These are phyloP conservation scores for Rhabditoides inermis DNA, from an alignment of 2,888 invertebrate genomes.

Conservation along the genomic window DNA sequence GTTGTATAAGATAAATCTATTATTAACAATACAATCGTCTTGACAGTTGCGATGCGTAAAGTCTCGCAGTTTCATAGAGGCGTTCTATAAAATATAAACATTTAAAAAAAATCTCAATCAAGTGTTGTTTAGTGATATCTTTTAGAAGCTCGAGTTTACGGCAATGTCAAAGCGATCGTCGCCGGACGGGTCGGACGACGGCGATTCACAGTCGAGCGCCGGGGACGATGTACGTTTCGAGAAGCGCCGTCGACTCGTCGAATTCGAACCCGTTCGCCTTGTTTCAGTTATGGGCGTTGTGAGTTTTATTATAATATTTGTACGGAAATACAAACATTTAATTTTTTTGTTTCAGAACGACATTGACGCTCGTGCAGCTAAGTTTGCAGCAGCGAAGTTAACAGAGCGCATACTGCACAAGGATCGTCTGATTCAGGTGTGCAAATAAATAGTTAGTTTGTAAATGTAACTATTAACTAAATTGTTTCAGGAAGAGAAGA, in stretches of 20 bases:
- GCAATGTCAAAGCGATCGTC: conserved; percentile 8
- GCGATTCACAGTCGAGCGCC: conserved; percentile 1
- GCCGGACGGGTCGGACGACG: conserved; percentile 3
- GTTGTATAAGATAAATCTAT: no score
- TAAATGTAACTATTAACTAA: no score
- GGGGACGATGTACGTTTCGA: neutral
- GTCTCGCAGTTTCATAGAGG: no score
- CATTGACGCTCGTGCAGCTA: conserved; percentile 20
- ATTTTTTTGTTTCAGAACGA: conserved; percentile 20
- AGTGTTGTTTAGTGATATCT: no score
- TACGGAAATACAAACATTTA: neutral
- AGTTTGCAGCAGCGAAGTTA: conserved; percentile 88
- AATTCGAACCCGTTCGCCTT: conserved; percentile 34
- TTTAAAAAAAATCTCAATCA: no score
- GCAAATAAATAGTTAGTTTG: no score
- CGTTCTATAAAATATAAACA: no score
- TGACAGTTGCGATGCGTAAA: no score
- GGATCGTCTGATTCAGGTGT: no score
- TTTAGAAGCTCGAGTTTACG: no score
- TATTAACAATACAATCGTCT: no score
- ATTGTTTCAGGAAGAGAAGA: conserved; percentile 2
- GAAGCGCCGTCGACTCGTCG: conserved; percentile 20
- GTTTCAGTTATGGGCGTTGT: conserved; percentile 27
- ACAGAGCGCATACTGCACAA: conserved; percentile 76
- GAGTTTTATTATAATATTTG: conserved; percentile 3